These are phyloP conservation scores for Helicoverpa armigera DNA, from an alignment of 1,140 invertebrate genomes.

Conservation along the genomic window DNA sequence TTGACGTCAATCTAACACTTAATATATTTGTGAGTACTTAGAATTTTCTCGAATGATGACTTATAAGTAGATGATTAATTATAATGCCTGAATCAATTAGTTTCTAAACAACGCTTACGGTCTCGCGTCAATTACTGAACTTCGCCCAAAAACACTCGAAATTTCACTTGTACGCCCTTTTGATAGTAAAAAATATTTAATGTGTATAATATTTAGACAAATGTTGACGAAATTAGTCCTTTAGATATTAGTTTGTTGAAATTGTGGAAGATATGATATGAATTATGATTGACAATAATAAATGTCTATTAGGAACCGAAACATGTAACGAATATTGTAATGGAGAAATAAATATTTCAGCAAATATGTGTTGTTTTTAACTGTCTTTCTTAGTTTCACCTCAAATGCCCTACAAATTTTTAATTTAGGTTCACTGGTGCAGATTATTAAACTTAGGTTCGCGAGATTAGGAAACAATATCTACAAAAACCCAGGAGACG, in stretches of 20 bases:
- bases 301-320: conserved; percentile 57
- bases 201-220: conserved; percentile 29
- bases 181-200: conserved; percentile 3
- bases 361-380: conserved; percentile 41
- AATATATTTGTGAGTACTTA: not conserved
- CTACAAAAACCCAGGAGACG: too few species aligned
- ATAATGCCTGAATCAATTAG: too few species aligned
- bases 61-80: not conserved
- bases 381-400: not conserved
- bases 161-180: conserved; percentile 1
- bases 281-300: conserved; percentile 74
- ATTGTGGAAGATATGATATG: conserved; percentile 16
- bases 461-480: too few species aligned
- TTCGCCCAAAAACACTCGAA: not conserved
- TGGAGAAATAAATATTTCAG: conserved; percentile 68
- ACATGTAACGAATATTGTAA: conserved; percentile 60
- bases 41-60: not conserved
- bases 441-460: too few species aligned
- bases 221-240: conserved; percentile 43
- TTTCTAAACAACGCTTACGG: not conserved
- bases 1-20: not conserved
- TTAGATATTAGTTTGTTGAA: conserved; percentile 45
- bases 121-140: conserved; percentile 21
- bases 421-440: too few species aligned
- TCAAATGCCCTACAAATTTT: not conserved